phyloP scores from a whole-genome alignment of 2,797 vertebrate genomes.

The Gallinago stenura region DNA sequence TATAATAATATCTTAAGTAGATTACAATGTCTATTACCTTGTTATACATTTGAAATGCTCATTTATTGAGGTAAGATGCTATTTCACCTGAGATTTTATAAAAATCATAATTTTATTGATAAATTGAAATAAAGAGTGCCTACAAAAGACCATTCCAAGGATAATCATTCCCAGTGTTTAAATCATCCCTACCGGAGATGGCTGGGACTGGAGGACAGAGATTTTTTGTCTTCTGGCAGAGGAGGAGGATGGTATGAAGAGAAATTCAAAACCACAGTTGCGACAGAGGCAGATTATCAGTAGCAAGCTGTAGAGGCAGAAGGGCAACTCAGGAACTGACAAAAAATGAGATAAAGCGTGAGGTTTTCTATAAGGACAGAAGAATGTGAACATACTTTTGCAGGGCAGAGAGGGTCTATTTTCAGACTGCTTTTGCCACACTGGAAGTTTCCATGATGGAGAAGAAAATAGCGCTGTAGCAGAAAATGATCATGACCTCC shows the following conservation, averaged over 20 bases:
- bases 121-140: background rate
- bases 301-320: background rate
- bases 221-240: background rate
- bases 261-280: background rate
- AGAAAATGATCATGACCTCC: conserved; percentile 1
- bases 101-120: background rate
- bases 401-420: conserved; percentile 13
- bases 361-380: background rate
- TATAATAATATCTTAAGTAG: background rate
- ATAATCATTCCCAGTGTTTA: background rate
- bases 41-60: background rate
- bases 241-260: background rate
- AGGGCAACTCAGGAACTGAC: background rate
- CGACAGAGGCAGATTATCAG: background rate
- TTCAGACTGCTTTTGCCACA: background rate
- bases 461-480: conserved; percentile 31
- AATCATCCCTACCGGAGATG: background rate
- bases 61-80: background rate
- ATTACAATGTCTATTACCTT: background rate
- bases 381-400: background rate
- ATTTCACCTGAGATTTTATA: background rate
- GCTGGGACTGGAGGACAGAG: background rate
- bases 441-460: conserved; percentile 27
- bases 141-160: background rate
- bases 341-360: background rate